Percentiles rank a stretch among this genome's conserved stretches.
phyloP scores from a whole-genome alignment of 2,888 invertebrate genomes.

The Acleris emargana region DNA sequence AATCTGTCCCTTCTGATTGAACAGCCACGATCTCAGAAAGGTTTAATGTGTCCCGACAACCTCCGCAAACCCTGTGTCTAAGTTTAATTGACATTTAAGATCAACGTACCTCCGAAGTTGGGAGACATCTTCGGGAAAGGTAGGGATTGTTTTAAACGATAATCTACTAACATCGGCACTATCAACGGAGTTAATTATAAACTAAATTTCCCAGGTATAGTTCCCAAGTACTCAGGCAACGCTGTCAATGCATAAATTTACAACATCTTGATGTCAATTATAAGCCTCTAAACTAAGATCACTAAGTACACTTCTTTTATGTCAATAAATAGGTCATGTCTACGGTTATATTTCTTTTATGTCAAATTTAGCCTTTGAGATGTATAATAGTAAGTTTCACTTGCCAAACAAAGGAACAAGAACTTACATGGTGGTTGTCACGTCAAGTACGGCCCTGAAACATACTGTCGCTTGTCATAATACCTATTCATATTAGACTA shows the following conservation, averaged over 20 bases:
- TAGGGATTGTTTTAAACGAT: constrained; percentile 30
- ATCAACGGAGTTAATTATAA: constrained; percentile 23
- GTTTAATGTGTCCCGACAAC: constrained; percentile 25
- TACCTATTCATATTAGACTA: constrained; percentile 14
- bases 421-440: too few species aligned
- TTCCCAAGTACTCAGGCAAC: constrained; percentile 13
- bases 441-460: background rate
- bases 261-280: background rate
- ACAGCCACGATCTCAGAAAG: constrained; percentile 17
- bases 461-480: constrained; percentile 10
- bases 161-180: constrained; percentile 18
- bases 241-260: constrained; percentile 31
- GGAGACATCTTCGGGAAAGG: constrained; percentile 26
- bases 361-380: too few species aligned
- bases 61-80: constrained; percentile 33
- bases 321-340: too few species aligned
- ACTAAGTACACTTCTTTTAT: background rate
- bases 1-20: constrained; percentile 13
- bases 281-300: background rate
- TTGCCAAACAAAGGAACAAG: too few species aligned
- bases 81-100: constrained; percentile 45
- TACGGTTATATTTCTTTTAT: too few species aligned
- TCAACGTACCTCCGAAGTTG: constrained; percentile 31
- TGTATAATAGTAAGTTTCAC: too few species aligned
- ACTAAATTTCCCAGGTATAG: constrained; percentile 25